These are phyloP conservation scores for Gambusia yucatana DNA, from an alignment of 2,797 vertebrate genomes.

Conservation along the genomic window DNA sequence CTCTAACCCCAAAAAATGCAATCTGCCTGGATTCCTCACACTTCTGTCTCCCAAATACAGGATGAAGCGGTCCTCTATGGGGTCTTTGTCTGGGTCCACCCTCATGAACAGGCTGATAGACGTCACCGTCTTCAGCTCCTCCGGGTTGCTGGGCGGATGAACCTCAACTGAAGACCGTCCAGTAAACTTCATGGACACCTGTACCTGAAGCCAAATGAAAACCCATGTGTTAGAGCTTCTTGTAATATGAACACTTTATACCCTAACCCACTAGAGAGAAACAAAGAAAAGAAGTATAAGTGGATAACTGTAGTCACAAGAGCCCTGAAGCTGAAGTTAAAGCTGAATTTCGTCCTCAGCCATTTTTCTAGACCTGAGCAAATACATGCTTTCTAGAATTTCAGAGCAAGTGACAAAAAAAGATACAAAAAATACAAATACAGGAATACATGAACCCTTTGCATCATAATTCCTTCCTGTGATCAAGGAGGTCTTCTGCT, in stretches of 20 bases:
- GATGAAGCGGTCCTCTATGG: constrained; percentile 89
- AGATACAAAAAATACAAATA: no score
- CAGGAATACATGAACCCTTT: no score
- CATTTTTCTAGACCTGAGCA: neutral
- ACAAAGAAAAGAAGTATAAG: neutral
- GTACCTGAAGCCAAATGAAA: constrained; percentile 80
- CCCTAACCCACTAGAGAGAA: neutral
- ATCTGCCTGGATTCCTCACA: constrained; percentile 76
- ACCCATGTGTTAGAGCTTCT: neutral
- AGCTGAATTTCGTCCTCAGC: neutral
- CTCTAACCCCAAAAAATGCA: neutral
- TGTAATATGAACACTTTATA: neutral
- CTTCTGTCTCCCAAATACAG: constrained; percentile 93
- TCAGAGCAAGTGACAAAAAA: no score
- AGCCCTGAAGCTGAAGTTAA: neutral
- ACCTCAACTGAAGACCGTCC: constrained; percentile 93
- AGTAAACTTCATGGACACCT: constrained; percentile 97
- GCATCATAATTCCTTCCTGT: no score
- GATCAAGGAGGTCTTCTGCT: no score
- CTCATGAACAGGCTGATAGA: constrained; percentile 93
- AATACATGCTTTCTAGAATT: neutral
- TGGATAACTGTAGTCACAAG: neutral
- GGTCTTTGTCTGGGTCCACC: constrained; percentile 83
- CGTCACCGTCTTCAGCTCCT: constrained; percentile 91
- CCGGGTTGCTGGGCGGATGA: constrained; percentile 86